These are phyloP conservation scores for Bombyx mori DNA, from an alignment of 1,140 invertebrate species.

Conservation along the genomic window ASM3026992v2 NC_085110.1:10754001-10754500, in stretches of 20 bases:
- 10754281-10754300: neutral
- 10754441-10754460: constrained; percentile 22
- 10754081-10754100: constrained; percentile 39
- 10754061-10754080: constrained; percentile 55
- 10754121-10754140: constrained; percentile 44
- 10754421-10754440: neutral
- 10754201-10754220: neutral
- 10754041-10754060: constrained; percentile 32
- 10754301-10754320: neutral
- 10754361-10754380: no score
- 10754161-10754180: no score
- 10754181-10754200: no score
- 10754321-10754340: neutral
- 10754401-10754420: constrained; percentile 3
- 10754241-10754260: constrained; percentile 25
- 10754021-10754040: constrained; percentile 29
- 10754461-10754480: constrained; percentile 42
- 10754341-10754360: neutral
- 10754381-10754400: neutral
- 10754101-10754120: constrained; percentile 30
- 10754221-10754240: constrained; percentile 22
- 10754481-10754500: constrained; percentile 40
- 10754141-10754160: constrained; percentile 8
- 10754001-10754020: constrained; percentile 39
- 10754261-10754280: neutral